phyloP scores from a whole-genome alignment of 2,888 invertebrate species.

The Athalia circularis region DNA sequence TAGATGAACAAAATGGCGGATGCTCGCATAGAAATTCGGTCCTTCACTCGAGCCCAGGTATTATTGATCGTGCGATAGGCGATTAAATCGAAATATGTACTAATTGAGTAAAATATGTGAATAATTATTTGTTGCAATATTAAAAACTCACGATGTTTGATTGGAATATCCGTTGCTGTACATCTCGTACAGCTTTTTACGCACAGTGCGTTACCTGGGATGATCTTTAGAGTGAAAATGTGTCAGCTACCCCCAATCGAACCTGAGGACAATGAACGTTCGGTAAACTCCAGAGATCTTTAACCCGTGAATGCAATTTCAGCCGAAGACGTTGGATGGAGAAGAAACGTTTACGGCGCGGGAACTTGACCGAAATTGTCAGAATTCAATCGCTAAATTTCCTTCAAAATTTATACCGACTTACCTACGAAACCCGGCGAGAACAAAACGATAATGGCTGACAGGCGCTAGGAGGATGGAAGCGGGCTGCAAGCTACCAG shows the following conservation, averaged over 20 bases:
- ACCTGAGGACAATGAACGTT: constrained; percentile 41
- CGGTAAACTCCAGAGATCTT: not conserved
- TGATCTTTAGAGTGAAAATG: constrained; percentile 18
- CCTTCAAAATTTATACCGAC: constrained; percentile 44
- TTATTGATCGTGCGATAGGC: constrained; percentile 43
- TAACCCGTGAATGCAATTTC: constrained; percentile 1
- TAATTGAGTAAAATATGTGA: not conserved
- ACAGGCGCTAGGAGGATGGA: constrained; percentile 71
- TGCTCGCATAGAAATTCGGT: constrained; percentile 30
- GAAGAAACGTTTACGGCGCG: not conserved
- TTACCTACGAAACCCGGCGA: constrained; percentile 67
- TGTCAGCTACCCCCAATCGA: constrained; percentile 43
- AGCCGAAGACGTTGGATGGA: not conserved
- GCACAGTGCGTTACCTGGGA: constrained; percentile 41
- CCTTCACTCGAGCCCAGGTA: constrained; percentile 33
- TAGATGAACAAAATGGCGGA: constrained; percentile 61
- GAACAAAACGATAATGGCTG: constrained; percentile 71
- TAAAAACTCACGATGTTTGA: constrained; percentile 68
- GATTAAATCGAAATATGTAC: not conserved
- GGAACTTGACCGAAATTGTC: not conserved
- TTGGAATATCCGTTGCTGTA: constrained; percentile 69
- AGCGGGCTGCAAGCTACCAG: constrained; percentile 60
- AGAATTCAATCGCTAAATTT: not conserved
- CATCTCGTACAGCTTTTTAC: constrained; percentile 61
- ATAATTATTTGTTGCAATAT: not conserved